Conservation (phyloP, 1,140 invertebrate genomes). For the Andricus grossulariae region DNA sequence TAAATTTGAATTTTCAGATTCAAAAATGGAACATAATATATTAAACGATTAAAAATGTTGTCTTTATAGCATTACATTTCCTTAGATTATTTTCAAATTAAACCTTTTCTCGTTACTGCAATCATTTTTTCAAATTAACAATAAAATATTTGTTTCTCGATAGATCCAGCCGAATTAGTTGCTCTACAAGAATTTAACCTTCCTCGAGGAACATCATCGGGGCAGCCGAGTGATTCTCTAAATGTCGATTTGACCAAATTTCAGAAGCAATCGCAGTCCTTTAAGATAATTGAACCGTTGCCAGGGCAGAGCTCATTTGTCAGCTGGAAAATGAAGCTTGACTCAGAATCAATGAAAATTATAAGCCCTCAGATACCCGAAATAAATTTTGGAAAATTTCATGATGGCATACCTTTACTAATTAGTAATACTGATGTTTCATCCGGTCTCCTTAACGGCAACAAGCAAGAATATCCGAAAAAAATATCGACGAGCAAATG, state of each 20-base stretch:
- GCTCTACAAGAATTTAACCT: slow-evolving; percentile 48
- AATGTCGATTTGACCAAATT: not conserved
- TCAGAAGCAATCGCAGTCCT: slow-evolving; percentile 47
- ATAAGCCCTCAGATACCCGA: slow-evolving; percentile 38
- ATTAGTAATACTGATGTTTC: slow-evolving; percentile 22
- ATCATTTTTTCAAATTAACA: not conserved
- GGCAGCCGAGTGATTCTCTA: slow-evolving; percentile 36
- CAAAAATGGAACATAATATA: too few species aligned
- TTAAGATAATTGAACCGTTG: slow-evolving; percentile 71
- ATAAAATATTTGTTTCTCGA: not conserved
- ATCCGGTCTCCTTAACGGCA: slow-evolving; percentile 17
- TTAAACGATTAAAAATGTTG: too few species aligned
- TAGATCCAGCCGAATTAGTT: slow-evolving; percentile 52
- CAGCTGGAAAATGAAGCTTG: slow-evolving; percentile 56
- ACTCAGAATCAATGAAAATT: slow-evolving; percentile 43
- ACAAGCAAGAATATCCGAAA: slow-evolving; percentile 48
- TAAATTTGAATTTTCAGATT: too few species aligned
- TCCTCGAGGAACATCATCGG: slow-evolving; percentile 37
- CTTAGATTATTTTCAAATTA: not conserved
- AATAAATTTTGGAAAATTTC: slow-evolving; percentile 43
- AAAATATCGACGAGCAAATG: slow-evolving; percentile 45
- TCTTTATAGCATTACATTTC: too few species aligned
- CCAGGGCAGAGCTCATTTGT: slow-evolving; percentile 65
- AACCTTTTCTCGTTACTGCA: not conserved
- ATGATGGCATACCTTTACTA: slow-evolving; percentile 36